A percentile compares a stretch with the other conserved stretches of the same genome.
Conservation (phyloP, 2,888 invertebrate species). For the Drosophila yooni region DNA sequence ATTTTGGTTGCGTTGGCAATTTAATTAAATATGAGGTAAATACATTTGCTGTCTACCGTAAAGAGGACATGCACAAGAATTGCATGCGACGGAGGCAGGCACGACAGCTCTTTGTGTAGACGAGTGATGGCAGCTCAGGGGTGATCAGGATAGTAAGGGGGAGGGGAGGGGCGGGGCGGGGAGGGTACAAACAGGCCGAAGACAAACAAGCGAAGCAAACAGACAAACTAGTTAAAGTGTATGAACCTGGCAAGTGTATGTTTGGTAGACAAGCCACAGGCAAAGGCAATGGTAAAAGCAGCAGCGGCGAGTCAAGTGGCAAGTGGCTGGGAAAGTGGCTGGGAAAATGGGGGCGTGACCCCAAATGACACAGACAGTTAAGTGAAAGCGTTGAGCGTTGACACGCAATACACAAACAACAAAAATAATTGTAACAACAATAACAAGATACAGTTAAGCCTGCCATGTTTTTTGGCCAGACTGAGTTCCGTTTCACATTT, state of each 20-base stretch:
- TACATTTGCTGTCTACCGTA: constrained; percentile 53
- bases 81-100: constrained; percentile 56
- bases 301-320: constrained; percentile 56
- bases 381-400: constrained; percentile 77
- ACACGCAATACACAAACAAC: constrained; percentile 65
- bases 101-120: constrained; percentile 5
- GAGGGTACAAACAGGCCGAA: constrained; percentile 1
- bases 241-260: constrained; percentile 9
- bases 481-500: constrained; percentile 61
- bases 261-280: constrained; percentile 56
- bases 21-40: constrained; percentile 79
- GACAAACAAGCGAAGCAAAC: constrained; percentile 61
- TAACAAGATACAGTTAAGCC: constrained; percentile 48
- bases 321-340: constrained; percentile 9
- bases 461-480: constrained; percentile 47
- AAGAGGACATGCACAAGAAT: constrained; percentile 71
- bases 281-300: constrained; percentile 37
- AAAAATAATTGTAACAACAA: constrained; percentile 30
- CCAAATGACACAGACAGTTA: constrained; percentile 77
- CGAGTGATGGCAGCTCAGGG: neutral
- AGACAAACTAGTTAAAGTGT: constrained; percentile 76
- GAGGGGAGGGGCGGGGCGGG: neutral
- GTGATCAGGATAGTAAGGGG: neutral
- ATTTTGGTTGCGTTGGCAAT: constrained; percentile 66
- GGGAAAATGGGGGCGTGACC: constrained; percentile 73